Base-by-base conservation (phyloP, 2,113 vertebrate species). In the Narcine bancroftii region DNA sequence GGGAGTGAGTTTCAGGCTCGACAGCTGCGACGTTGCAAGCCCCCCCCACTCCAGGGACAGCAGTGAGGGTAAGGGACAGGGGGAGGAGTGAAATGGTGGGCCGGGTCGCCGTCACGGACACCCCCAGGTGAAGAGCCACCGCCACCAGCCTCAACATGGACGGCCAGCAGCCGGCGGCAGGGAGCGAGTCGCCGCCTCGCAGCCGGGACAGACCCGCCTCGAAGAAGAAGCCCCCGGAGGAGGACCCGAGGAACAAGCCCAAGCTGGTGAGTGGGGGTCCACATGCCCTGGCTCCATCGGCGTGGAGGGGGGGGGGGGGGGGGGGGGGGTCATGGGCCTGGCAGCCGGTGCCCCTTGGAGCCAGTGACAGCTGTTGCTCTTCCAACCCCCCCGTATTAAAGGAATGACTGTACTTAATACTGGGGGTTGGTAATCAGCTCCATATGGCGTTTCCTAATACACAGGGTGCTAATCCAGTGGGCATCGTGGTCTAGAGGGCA, bases 241-340 rank as follows among this genome's bases (percentile, higher is more conserved):
- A 91, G 3, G 89, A 91, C 42, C 65, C 65, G 26, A 91, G 42
- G 17, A 91, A 91, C 65, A 91, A 91, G 71, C 24, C 89, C 39
- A 91, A 91, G 65, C 89, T 91, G 89, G 89, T 91, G 89, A 91
- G 89, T 69, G 39, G 26, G 3, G 39, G n/a, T n/a, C n/a, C n/a
- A n/a, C n/a, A n/a, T n/a, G n/a, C n/a, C n/a, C n/a, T n/a, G n/a
- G n/a, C n/a, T n/a, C n/a, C n/a, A n/a, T n/a, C n/a, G n/a, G n/a
- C n/a, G n/a, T n/a, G n/a, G n/a, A n/a, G n/a, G n/a, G n/a, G n/a
- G n/a, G n/a, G n/a, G n/a, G n/a, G n/a, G n/a, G n/a, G n/a, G n/a
- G n/a, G n/a, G n/a, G n/a, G n/a, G n/a, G n/a, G n/a, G n/a, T n/a
- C n/a, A n/a, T n/a, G n/a, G n/a, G n/a, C n/a, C n/a, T n/a, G n/a